phyloP scores from a whole-genome alignment of 2,888 invertebrate genomes.

The Aplocera efformata region DNA sequence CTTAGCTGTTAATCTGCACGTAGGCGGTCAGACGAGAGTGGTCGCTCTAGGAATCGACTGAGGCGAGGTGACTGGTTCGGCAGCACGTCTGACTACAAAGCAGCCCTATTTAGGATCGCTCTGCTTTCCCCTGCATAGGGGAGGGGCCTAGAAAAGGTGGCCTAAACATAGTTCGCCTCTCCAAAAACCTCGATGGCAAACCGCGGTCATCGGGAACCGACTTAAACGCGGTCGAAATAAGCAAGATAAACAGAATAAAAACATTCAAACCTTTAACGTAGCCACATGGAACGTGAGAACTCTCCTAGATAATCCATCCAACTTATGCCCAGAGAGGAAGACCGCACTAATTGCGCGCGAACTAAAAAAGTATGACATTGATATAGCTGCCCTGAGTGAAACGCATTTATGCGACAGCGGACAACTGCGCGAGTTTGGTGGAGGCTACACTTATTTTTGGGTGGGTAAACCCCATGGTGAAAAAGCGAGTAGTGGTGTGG shows the following conservation, averaged over 20 bases:
- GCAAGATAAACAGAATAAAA: no score
- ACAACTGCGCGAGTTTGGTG: slow-evolving; percentile 14
- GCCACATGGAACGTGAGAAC: slow-evolving; percentile 18
- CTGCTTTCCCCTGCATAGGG: no score
- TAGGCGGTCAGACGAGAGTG: no score
- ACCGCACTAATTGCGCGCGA: slow-evolving; percentile 19
- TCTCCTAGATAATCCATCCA: slow-evolving; percentile 12
- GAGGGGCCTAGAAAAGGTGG: no score
- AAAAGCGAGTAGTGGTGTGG: slow-evolving; percentile 14
- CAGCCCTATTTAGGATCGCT: no score
- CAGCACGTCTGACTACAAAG: slow-evolving; percentile 8
- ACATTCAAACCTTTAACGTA: no score
- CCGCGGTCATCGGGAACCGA: slow-evolving; percentile 17
- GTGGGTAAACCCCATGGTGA: slow-evolving; percentile 8
- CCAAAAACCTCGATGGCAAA: slow-evolving; percentile 11
- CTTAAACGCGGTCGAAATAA: slow-evolving; percentile 14
- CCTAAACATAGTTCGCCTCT: no score
- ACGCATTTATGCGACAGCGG: slow-evolving; percentile 14
- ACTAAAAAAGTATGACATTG: slow-evolving; percentile 11
- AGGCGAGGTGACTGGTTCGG: slow-evolving; percentile 8
- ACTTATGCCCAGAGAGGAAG: slow-evolving; percentile 23
- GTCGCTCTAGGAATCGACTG: slow-evolving; percentile 19
- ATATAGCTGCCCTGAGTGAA: slow-evolving; percentile 15
- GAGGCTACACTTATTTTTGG: slow-evolving; percentile 24
- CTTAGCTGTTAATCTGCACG: slow-evolving; percentile 24